A percentile compares a stretch with the other conserved stretches of the same genome.
Conservation (phyloP, 2,888 invertebrate species). For the Nasonovia ribisnigri region DNA sequence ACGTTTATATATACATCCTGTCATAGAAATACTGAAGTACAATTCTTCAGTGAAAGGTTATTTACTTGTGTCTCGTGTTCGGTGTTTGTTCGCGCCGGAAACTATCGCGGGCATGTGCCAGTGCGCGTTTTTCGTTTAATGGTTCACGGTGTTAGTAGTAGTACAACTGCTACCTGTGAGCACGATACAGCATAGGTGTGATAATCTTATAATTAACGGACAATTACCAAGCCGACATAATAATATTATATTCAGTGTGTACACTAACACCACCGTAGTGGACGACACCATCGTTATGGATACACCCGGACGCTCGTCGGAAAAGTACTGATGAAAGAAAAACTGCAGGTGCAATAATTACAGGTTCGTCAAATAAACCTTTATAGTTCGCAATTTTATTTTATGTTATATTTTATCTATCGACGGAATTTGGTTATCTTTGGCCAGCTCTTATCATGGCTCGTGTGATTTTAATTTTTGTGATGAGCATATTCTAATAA, state of each 20-base stretch:
- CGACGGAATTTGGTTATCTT: too few species aligned
- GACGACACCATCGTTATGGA: not conserved
- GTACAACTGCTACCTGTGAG: not conserved
- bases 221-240: not conserved
- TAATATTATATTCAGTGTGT: not conserved
- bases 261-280: not conserved
- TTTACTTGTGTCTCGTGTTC: slow-evolving; percentile 60
- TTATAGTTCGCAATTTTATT: not conserved
- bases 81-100: slow-evolving; percentile 56
- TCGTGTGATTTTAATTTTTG: too few species aligned
- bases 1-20: slow-evolving; percentile 28
- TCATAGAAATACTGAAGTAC: slow-evolving; percentile 29
- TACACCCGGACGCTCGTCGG: not conserved
- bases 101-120: slow-evolving; percentile 47
- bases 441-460: too few species aligned
- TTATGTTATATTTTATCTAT: too few species aligned
- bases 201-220: not conserved
- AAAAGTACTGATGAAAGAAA: not conserved
- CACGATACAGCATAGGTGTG: not conserved
- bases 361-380: not conserved
- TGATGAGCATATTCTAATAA: too few species aligned
- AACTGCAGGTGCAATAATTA: not conserved
- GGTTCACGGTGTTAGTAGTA: not conserved
- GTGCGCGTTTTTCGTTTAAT: slow-evolving; percentile 49
- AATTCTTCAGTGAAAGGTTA: slow-evolving; percentile 62